Conservation (phyloP, 2,797 vertebrate genomes). For the Nasua narica region DNA sequence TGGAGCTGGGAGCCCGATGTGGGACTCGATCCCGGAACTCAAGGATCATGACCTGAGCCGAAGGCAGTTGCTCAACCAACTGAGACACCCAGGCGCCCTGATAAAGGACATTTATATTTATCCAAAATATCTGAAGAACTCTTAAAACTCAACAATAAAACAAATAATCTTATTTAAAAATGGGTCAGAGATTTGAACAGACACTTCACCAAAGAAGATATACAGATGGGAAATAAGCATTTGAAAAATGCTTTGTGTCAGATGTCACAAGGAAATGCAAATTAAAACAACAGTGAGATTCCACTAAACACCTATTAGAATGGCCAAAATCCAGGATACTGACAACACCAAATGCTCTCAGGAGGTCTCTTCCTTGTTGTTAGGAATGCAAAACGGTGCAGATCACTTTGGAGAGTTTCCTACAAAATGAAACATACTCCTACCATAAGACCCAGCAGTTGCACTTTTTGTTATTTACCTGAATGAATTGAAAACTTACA, state of each 20-base stretch:
- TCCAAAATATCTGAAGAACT: neutral
- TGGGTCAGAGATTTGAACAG: neutral
- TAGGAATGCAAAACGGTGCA: neutral
- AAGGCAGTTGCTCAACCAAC: too few relatives aligned
- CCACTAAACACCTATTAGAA: neutral
- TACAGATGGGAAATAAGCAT: neutral
- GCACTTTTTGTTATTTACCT: neutral
- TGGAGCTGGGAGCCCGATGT: too few relatives aligned
- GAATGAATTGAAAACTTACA: conserved; percentile 2
- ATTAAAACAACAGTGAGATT: neutral
- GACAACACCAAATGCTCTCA: neutral
- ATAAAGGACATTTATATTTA: conserved; percentile 12
- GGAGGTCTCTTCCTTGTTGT: neutral
- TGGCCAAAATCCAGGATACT: neutral
- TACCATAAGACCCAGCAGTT: neutral
- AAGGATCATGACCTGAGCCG: too few relatives aligned
- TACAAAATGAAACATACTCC: neutral
- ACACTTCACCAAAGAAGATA: conserved; percentile 4
- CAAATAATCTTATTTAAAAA: neutral
- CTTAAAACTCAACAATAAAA: neutral
- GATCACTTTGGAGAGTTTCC: neutral
- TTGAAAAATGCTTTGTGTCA: neutral
- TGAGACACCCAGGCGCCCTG: too few relatives aligned
- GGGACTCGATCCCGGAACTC: too few relatives aligned
- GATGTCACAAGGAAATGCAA: neutral